phyloP scores from a whole-genome alignment of 1,140 invertebrate species.

The Drosophila santomea region DNA sequence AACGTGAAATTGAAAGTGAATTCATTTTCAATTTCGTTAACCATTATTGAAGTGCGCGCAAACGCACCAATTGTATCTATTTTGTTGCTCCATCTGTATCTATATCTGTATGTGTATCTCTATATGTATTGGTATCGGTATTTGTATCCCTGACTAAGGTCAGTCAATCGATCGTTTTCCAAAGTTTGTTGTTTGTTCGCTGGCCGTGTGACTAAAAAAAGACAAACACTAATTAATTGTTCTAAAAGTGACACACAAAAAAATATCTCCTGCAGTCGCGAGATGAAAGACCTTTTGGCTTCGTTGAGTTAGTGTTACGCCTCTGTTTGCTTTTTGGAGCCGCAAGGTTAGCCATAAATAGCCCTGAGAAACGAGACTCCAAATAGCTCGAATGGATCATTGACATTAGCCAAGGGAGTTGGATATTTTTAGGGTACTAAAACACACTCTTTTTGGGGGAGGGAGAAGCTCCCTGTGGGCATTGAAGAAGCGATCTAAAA shows the following conservation, averaged over 20 bases:
- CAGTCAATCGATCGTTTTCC: constrained; percentile 25
- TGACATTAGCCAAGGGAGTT: constrained; percentile 26
- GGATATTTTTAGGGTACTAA: constrained; percentile 31
- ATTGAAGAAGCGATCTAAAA: constrained; percentile 16
- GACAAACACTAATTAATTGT: constrained; percentile 69
- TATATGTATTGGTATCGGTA: neutral
- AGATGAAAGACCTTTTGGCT: constrained; percentile 51
- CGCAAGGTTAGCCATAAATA: constrained; percentile 59
- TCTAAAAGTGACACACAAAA: constrained; percentile 50
- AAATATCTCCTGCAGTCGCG: constrained; percentile 40
- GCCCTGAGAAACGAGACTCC: constrained; percentile 47
- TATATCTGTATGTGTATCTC: no score
- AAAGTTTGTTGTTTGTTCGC: constrained; percentile 3
- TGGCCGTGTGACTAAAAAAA: constrained; percentile 18
- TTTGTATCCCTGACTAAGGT: constrained; percentile 44
- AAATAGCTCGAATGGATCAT: constrained; percentile 37
- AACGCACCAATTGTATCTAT: constrained; percentile 36
- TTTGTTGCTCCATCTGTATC: neutral
- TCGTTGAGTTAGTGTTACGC: constrained; percentile 12
- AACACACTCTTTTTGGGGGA: neutral
- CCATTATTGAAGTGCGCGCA: constrained; percentile 50
- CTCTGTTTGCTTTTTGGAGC: constrained; percentile 34
- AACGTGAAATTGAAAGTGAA: constrained; percentile 68
- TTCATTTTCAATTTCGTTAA: constrained; percentile 74
- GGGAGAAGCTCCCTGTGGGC: constrained; percentile 16